Evolutionary conservation across 2,888 invertebrate species (phyloP).

Genomic region (Schizaphis graminum): DNA sequence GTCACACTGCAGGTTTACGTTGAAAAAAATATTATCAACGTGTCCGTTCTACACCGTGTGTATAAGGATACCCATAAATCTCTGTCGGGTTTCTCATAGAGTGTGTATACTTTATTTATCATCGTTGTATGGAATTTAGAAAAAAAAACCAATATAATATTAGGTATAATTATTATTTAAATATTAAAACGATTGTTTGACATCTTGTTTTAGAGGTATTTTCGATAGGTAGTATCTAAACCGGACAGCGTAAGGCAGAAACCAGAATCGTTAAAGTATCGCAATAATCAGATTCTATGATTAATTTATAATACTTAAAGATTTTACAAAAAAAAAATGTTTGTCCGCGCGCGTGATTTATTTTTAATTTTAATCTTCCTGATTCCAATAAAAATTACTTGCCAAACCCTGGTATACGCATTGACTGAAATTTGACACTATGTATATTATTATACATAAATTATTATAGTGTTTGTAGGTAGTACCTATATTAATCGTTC

Average conservation of each 20-base stretch:
- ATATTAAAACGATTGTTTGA: neutral
- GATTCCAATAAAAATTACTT: no score
- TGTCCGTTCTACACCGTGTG: neutral
- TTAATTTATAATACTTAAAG: no score
- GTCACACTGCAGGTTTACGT: neutral
- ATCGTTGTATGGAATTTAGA: neutral
- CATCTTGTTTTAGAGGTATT: neutral
- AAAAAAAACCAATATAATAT: neutral
- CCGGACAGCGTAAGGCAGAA: no score
- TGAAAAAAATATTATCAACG: neutral
- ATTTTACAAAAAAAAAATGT: no score
- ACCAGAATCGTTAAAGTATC: no score
- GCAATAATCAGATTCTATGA: no score
- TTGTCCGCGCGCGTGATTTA: no score
- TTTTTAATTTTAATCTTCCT: no score
- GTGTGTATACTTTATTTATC: neutral
- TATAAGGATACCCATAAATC: neutral
- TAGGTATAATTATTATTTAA: neutral
- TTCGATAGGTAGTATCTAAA: neutral
- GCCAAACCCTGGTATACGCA: no score
- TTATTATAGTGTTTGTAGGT: no score
- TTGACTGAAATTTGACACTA: no score
- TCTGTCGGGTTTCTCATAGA: neutral
- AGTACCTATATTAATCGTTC: neutral
- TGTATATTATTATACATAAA: no score